A percentile compares a stretch with the other conserved stretches of the same genome.
Conservation (phyloP, 2,888 invertebrate species). For the Eupithecia dodoneata region DNA sequence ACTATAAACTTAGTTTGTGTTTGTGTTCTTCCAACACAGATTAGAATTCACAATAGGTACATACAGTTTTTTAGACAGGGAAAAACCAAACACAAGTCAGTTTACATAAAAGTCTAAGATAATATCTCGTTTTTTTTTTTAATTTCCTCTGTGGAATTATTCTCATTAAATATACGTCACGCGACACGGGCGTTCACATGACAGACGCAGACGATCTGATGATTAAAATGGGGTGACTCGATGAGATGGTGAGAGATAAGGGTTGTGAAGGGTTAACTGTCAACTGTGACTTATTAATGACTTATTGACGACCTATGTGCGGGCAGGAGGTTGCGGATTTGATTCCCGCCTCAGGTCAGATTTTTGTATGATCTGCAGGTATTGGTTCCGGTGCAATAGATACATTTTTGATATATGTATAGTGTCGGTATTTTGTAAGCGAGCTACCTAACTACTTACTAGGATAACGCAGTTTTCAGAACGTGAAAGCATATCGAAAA, state of each 20-base stretch:
- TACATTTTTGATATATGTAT: too few species aligned
- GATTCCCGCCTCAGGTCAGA: too few species aligned
- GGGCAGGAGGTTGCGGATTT: too few species aligned
- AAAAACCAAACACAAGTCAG: too few species aligned
- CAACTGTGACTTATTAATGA: background rate
- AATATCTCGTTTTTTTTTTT: conserved; percentile 25
- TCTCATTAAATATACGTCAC: conserved; percentile 31
- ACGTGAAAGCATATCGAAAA: background rate
- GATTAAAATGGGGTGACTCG: conserved; percentile 42
- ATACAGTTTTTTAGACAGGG: too few species aligned
- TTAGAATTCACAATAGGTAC: too few species aligned
- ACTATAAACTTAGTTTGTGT: too few species aligned
- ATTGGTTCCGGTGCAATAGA: too few species aligned
- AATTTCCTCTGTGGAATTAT: conserved; percentile 34
- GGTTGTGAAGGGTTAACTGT: conserved; percentile 30
- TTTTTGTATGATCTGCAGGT: too few species aligned
- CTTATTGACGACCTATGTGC: too few species aligned
- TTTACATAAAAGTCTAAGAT: conserved; percentile 21
- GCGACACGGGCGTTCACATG: conserved; percentile 16
- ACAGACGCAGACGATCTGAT: conserved; percentile 38
- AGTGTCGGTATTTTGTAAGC: too few species aligned
- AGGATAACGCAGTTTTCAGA: background rate
- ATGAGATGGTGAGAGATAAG: conserved; percentile 40
- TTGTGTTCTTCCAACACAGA: too few species aligned
- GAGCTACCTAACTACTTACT: background rate